Evolutionary conservation across 30 jellyfish, hydroid and myxozoan species (phyloP).

Genomic region (Cassiopea andromeda): DNA sequence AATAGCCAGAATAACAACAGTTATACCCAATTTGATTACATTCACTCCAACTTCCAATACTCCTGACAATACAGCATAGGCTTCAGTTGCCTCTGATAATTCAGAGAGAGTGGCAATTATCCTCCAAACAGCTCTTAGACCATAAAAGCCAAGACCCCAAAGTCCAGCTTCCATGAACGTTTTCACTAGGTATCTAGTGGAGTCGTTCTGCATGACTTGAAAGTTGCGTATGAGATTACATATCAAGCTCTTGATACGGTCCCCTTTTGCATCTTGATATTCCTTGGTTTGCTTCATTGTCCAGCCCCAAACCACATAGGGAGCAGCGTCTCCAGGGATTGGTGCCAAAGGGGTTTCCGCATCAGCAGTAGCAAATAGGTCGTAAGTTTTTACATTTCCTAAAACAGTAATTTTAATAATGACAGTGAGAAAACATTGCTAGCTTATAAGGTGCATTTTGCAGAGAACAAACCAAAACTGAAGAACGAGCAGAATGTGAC

Average conservation of each 20-base stretch:
- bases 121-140: conserved; percentile 30
- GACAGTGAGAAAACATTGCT: too few species aligned
- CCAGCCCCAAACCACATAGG: conserved; percentile 63
- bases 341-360: conserved; percentile 39
- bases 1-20: conserved; percentile 35
- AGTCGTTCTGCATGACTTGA: conserved; percentile 49
- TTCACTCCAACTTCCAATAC: conserved; percentile 47
- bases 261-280: conserved; percentile 44
- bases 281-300: conserved; percentile 7
- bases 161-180: conserved; percentile 54
- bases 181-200: conserved; percentile 37
- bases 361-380: conserved; percentile 35
- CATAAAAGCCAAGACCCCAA: conserved; percentile 38
- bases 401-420: too few species aligned
- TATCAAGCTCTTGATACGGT: conserved; percentile 39
- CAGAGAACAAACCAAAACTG: too few species aligned
- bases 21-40: conserved; percentile 45
- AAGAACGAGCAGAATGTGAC: too few species aligned
- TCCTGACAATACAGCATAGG: conserved; percentile 44
- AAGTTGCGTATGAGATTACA: conserved; percentile 40
- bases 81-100: conserved; percentile 49
- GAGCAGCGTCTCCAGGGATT: conserved; percentile 45
- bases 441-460: too few species aligned
- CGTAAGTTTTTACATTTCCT: conserved; percentile 25
- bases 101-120: conserved; percentile 30